A percentile compares a stretch with the other conserved stretches of the same genome.
Evolutionary conservation across 2,888 invertebrate genomes (phyloP).

Genomic region (Drosophila vallismaia): DNA sequence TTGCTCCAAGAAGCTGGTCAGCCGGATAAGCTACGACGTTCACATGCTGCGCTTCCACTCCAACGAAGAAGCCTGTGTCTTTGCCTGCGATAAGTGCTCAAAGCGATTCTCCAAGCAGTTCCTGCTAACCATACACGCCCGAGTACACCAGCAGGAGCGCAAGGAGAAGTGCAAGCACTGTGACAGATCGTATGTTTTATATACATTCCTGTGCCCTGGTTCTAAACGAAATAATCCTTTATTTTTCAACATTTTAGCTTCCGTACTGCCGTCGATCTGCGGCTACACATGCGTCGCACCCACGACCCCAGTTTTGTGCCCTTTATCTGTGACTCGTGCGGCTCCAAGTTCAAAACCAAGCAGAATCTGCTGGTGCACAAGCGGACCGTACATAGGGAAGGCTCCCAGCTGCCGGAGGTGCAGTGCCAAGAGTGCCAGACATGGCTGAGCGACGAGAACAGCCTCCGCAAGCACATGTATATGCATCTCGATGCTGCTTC

Average conservation of each 20-base stretch:
- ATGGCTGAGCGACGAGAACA: conserved; percentile 49
- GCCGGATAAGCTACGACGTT: conserved; percentile 45
- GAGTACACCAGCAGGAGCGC: conserved; percentile 46
- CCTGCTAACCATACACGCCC: conserved; percentile 44
- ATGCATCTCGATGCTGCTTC: conserved; percentile 46
- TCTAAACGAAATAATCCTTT: neutral
- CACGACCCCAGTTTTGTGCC: conserved; percentile 49
- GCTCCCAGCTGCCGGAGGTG: conserved; percentile 47
- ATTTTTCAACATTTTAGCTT: conserved; percentile 18
- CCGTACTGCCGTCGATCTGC: conserved; percentile 47
- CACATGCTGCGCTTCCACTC: conserved; percentile 52
- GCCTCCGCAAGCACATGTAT: conserved; percentile 47
- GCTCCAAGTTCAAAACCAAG: conserved; percentile 52
- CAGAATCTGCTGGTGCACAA: conserved; percentile 50
- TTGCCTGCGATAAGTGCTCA: conserved; percentile 43
- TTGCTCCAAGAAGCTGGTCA: conserved; percentile 47
- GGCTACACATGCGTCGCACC: conserved; percentile 45
- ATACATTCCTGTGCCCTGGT: neutral
- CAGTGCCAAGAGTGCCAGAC: conserved; percentile 50
- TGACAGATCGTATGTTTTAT: conserved; percentile 38
- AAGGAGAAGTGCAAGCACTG: conserved; percentile 46
- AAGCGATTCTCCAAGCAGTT: conserved; percentile 52
- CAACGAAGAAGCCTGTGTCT: conserved; percentile 26
- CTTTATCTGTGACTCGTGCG: conserved; percentile 52
- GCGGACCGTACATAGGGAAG: conserved; percentile 44